Evolutionary conservation across 1,140 invertebrate species (phyloP).

Genomic region (Metopolophium dirhodum): DNA sequence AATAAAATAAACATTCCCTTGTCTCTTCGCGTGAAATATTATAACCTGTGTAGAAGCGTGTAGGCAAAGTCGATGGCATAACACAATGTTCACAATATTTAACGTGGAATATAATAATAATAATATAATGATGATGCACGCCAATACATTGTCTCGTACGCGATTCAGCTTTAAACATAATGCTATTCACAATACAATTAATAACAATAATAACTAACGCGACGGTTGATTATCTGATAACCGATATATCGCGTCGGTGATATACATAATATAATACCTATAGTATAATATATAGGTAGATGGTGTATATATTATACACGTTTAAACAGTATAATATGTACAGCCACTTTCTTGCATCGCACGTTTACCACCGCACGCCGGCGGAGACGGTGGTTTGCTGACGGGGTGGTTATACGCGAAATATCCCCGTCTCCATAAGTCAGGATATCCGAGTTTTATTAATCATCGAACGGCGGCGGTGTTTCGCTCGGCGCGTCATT

Average conservation of each 20-base stretch:
- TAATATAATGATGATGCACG: background rate
- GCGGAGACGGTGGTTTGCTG: background rate
- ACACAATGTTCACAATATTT: background rate
- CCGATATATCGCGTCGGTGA: background rate
- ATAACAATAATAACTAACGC: background rate
- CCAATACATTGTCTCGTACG: background rate
- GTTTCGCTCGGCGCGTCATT: slow-evolving; percentile 52
- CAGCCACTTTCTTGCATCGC: background rate
- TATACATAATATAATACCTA: background rate
- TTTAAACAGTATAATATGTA: background rate
- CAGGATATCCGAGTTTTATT: slow-evolving; percentile 57
- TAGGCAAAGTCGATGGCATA: too few species aligned
- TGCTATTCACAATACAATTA: background rate
- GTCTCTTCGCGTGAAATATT: background rate
- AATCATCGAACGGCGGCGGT: slow-evolving; percentile 55
- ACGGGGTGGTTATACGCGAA: slow-evolving; percentile 34
- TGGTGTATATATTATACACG: too few species aligned
- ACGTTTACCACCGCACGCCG: background rate
- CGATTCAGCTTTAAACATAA: background rate
- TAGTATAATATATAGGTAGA: too few species aligned
- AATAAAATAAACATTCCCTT: background rate
- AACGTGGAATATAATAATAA: background rate
- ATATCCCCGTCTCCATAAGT: slow-evolving; percentile 44
- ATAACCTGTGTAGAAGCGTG: background rate
- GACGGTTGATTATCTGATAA: background rate